These are phyloP conservation scores for Neoarius graeffei DNA, from an alignment of 2,113 vertebrate species.

Conservation along the genomic window DNA sequence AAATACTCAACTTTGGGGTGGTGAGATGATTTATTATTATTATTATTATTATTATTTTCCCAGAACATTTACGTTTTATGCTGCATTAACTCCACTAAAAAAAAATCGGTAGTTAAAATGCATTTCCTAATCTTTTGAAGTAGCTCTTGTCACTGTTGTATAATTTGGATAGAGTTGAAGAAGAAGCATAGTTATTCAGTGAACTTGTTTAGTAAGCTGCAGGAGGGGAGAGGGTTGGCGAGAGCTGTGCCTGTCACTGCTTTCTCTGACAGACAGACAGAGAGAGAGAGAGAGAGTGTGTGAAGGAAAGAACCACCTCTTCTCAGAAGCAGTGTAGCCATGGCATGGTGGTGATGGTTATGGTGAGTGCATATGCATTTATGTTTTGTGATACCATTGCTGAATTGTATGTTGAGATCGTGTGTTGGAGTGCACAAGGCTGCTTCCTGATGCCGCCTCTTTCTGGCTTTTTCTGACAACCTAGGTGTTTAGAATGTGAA, in stretches of 20 bases:
- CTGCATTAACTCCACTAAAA: not conserved
- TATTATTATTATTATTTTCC: not conserved
- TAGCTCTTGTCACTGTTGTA: not conserved
- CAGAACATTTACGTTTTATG: not conserved
- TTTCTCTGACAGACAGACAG: slow-evolving; percentile 47
- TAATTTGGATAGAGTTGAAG: not conserved
- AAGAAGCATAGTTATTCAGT: slow-evolving; percentile 24
- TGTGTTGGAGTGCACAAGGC: not conserved
- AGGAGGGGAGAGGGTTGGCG: slow-evolving; percentile 28
- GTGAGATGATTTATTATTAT: not conserved
- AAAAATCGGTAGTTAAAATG: not conserved
- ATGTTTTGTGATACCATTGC: not conserved
- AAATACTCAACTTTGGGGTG: not conserved
- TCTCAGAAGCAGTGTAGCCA: slow-evolving; percentile 52
- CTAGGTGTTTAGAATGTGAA: not conserved
- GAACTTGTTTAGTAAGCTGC: slow-evolving; percentile 39
- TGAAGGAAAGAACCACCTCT: slow-evolving; percentile 43
- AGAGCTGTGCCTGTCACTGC: slow-evolving; percentile 57
- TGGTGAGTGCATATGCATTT: slow-evolving; percentile 51
- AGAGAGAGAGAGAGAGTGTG: slow-evolving; percentile 30
- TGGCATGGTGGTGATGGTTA: slow-evolving; percentile 62
- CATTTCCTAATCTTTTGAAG: not conserved
- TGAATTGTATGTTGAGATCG: too few relatives aligned
- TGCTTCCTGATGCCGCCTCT: not conserved
- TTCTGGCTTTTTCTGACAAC: not conserved